Base-by-base conservation (phyloP, 1,140 invertebrate species). In the Oedothorax gibbosus region DNA sequence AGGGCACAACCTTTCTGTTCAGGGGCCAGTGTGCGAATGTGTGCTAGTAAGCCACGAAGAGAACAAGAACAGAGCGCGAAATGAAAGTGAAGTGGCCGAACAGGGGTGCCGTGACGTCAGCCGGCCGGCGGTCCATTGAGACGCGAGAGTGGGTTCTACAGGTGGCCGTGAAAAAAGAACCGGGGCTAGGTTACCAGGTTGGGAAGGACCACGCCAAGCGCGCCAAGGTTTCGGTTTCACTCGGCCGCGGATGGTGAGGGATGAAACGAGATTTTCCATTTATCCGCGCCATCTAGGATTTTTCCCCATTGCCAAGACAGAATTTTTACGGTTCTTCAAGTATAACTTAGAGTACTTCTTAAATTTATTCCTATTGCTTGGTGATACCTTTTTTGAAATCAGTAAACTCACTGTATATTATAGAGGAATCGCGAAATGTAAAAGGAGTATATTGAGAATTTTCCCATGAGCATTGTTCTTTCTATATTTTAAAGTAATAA, bases 41-140 rank as follows among this genome's bases (percentile, higher is more conserved):
- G 81, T 57, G 81, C 35, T 75, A 83, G 68, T 83, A 83, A 66
- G 21, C 81, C 56, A 83, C 60, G 21, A 62, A 75, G 71, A 66
- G 75, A 18, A 56, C 54, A 83, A 53, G 81, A 72, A 35, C 35
- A 35, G 35, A 68, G 57, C 68, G 69, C 69, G 21, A 15, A 75
- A 75, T 62, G 81, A 83, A 83, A 83, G 80, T 83, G 80, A n/a
- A 83, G 68, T 83, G 81, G 81, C 73, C 81, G 81, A 83, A 51
- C 65, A 65, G 60, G 68, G 57, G 62, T 35, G 78, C 54, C 50
- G 71, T 83, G 81, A 83, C 81, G 81, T 83, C 81, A 82, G 71
- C 57, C 65, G 81, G 71, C 71, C 71, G 56, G 72, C 54, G 60
- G 60, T 73, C 65, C 71, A 51, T 35, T 76, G 73, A 53, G 35